Conservation (phyloP, 2,797 vertebrate species). For the Rhabdophis nuchalis region DNA sequence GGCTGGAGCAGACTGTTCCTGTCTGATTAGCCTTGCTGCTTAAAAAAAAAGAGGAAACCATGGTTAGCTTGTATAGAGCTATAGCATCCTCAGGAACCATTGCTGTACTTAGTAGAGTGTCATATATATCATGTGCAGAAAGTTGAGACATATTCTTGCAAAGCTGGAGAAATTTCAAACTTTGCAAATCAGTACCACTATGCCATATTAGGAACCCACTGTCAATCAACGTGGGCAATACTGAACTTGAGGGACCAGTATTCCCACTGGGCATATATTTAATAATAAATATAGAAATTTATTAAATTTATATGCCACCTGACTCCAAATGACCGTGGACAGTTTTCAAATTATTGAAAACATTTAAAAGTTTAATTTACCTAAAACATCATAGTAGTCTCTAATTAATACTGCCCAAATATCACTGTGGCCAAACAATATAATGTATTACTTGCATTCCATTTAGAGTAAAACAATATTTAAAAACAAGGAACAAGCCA, state of each 20-base stretch:
- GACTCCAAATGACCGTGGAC: neutral
- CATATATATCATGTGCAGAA: neutral
- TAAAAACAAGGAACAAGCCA: neutral
- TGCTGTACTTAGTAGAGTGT: neutral
- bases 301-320: neutral
- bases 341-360: neutral
- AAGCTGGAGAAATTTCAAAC: neutral
- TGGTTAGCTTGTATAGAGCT: neutral
- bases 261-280: neutral
- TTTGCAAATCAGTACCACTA: neutral
- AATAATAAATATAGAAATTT: neutral
- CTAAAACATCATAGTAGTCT: neutral
- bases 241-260: neutral
- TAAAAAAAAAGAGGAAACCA: slow-evolving; percentile 52
- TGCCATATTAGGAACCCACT: neutral
- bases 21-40: slow-evolving; percentile 95
- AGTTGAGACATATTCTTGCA: neutral
- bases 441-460: neutral
- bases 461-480: neutral
- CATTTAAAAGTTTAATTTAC: neutral
- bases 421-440: neutral
- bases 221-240: neutral
- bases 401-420: neutral
- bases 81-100: neutral
- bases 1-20: slow-evolving; percentile 95